Evolutionary conservation across 2,113 vertebrate species (phyloP), one percentile per base, ranked within the genome.

Genomic region (Barnardius zonarius): DNA sequence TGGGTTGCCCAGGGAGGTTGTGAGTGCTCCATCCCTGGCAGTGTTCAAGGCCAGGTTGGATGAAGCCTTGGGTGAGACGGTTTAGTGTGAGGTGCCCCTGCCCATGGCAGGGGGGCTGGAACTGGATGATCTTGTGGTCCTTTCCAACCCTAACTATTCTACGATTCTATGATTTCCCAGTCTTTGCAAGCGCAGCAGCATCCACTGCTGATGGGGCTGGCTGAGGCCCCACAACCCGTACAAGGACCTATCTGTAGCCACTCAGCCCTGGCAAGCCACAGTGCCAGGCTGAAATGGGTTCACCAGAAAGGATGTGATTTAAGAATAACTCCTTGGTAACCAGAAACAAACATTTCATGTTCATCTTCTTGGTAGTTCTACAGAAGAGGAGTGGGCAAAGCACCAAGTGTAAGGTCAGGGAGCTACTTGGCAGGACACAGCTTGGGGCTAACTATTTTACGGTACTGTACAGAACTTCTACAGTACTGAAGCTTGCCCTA

Each of bases 191-290:
- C 7, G 7, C 46, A 54, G n/a, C 1, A 4, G 10, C 3, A 4
- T 20, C 19, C 1, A 0, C 49, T 59, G 37, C 28, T 41, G 61
- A 30, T 13, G 11, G 62, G 41, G 37, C 35, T 76, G 62, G 20
- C 44, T 2, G 3, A 27, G 30, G 25, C 63, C 33, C 43, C 5
- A 0, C 6, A 30, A n/a, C 27, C 63, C 17, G 2, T 8, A 5
- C 23, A 63, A 17, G 35, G 43, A 23, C 27, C 35, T 5, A 10
- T 24, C n/a, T 63, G 44, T 18, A 35, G 31, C 15, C 0, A 0
- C 67, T 24, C 54, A 64, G 48, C 61, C 37, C 5, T 4, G 37
- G 27, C 61, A 46, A 62, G 27, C 39, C 17, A 3, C 0, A 8
- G 63, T 3, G 10, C 28, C 20, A 22, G 22, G 17, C 33, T 63